Percentiles rank a stretch among this genome's conserved stretches.
Evolutionary conservation across 2,113 vertebrate species (phyloP).

Genomic region (Leptobrachium ailaonicum): DNA sequence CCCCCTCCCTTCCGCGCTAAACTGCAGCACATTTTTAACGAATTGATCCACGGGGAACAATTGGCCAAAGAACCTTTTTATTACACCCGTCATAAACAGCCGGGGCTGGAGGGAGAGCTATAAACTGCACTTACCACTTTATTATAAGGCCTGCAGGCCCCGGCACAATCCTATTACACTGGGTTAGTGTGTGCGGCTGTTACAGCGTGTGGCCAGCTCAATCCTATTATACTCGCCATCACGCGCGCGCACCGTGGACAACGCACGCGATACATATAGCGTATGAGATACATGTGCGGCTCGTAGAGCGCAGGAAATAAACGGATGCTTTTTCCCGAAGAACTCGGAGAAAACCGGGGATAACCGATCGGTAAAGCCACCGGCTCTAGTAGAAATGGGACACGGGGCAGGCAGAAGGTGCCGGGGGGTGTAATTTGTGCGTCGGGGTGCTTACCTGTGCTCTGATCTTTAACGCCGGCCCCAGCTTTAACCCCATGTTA

Average conservation of each 20-base stretch:
- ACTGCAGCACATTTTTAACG: conserved; percentile 58
- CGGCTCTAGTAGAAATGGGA: too few species aligned
- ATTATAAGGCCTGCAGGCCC: conserved; percentile 49
- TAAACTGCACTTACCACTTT: conserved; percentile 50
- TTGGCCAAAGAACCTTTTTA: conserved; percentile 71
- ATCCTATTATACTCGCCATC: background rate
- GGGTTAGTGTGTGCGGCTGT: conserved; percentile 20
- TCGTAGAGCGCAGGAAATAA: too few species aligned
- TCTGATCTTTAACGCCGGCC: conserved; percentile 93
- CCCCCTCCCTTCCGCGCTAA: conserved; percentile 45
- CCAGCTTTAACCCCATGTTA: conserved; percentile 95
- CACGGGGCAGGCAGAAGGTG: too few species aligned
- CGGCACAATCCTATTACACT: conserved; percentile 41
- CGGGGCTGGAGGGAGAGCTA: conserved; percentile 61
- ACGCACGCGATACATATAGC: too few species aligned
- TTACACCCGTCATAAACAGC: conserved; percentile 66
- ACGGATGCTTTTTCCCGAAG: too few species aligned
- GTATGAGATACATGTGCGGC: too few species aligned
- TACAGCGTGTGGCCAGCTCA: background rate
- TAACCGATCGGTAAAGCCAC: too few species aligned
- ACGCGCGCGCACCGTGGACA: too few species aligned
- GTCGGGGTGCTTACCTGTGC: conserved; percentile 78
- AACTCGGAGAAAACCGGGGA: too few species aligned
- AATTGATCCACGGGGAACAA: conserved; percentile 66
- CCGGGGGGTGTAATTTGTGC: too few species aligned